A percentile compares a stretch with the other conserved stretches of the same genome.
Conservation (phyloP, 1,140 invertebrate genomes). For the Arctopsyche grandis region DNA sequence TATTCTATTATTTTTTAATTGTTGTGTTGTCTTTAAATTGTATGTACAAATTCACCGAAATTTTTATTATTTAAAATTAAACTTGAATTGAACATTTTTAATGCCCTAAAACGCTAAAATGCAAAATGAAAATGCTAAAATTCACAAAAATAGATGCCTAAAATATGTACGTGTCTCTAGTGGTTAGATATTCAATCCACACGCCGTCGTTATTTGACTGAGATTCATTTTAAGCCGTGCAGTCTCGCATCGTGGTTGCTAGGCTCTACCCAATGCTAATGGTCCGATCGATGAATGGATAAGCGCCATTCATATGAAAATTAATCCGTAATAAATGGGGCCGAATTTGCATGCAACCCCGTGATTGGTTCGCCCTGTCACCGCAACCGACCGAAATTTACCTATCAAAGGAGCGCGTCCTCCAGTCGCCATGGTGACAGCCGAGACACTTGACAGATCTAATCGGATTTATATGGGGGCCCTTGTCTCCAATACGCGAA, state of each 20-base stretch:
- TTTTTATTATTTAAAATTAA: too few relatives aligned
- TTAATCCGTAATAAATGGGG: neutral
- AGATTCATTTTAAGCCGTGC: too few relatives aligned
- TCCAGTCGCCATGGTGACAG: constrained; percentile 2
- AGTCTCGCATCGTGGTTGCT: neutral
- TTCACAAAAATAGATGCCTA: too few relatives aligned
- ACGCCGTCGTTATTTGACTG: too few relatives aligned
- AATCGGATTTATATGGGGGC: constrained; percentile 19
- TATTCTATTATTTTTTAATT: too few relatives aligned
- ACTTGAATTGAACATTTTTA: too few relatives aligned
- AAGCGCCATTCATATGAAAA: constrained; percentile 15
- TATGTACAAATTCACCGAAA: too few relatives aligned
- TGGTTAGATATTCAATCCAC: too few relatives aligned
- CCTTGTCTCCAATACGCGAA: neutral
- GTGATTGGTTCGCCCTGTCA: constrained; percentile 1
- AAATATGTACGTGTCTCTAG: too few relatives aligned
- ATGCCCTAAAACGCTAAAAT: too few relatives aligned
- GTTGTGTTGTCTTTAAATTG: too few relatives aligned
- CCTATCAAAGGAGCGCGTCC: constrained; percentile 15
- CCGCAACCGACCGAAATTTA: constrained; percentile 14
- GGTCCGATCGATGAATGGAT: neutral
- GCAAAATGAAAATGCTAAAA: too few relatives aligned
- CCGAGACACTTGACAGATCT: constrained; percentile 14
- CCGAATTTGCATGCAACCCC: constrained; percentile 3
- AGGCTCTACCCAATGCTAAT: neutral